Percentiles rank a stretch among this genome's conserved stretches.
Conservation (phyloP, 2,113 vertebrate species). For the Nematolebias whitei region DNA sequence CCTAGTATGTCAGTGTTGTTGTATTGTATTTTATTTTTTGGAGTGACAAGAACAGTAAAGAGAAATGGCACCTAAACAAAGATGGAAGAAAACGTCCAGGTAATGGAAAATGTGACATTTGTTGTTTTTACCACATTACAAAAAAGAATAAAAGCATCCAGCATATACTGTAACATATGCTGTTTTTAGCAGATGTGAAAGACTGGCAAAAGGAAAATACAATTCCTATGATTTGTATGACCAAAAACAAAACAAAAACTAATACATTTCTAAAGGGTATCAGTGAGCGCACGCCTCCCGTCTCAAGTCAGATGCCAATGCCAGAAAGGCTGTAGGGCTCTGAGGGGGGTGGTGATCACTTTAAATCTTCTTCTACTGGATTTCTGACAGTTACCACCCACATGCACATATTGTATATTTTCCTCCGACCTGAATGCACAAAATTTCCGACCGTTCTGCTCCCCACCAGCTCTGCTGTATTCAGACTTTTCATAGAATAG, state of each 20-base stretch:
- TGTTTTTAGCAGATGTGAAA: not conserved
- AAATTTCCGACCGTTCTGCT: not conserved
- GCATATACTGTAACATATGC: not conserved
- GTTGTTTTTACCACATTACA: not conserved
- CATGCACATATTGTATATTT: not conserved
- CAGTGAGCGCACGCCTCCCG: not conserved
- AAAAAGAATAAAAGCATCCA: not conserved
- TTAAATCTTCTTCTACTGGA: not conserved
- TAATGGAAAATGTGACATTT: not conserved
- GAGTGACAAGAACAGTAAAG: constrained; percentile 35
- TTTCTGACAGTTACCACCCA: not conserved
- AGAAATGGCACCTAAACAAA: not conserved
- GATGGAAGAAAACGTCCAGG: not conserved
- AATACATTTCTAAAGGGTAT: not conserved
- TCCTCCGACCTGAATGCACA: not conserved
- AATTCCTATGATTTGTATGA: not conserved
- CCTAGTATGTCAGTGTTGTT: constrained; percentile 14
- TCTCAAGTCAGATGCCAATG: not conserved
- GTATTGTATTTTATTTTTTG: constrained; percentile 1
- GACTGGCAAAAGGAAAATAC: not conserved
- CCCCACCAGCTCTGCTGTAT: not conserved
- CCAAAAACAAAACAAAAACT: not conserved
- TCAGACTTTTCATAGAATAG: not conserved
- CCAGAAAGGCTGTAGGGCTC: not conserved
- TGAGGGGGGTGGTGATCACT: not conserved